Conservation (phyloP, 2,888 invertebrate species). For the Fragum whitleyi region DNA sequence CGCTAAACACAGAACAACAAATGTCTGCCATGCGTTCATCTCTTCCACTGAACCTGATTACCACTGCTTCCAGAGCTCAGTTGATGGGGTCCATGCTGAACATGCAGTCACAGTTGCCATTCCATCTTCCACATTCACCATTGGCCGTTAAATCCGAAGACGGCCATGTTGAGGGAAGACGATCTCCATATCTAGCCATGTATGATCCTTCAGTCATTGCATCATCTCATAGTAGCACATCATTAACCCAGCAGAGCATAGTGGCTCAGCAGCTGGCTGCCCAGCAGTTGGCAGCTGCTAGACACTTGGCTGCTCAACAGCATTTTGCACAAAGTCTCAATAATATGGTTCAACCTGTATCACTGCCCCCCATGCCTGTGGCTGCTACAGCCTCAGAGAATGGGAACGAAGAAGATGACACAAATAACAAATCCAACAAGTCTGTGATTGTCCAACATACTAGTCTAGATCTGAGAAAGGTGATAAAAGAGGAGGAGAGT, state of each 20-base stretch:
- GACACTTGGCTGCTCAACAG: slow-evolving; percentile 72
- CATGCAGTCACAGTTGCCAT: slow-evolving; percentile 66
- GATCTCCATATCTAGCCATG: slow-evolving; percentile 62
- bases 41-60: slow-evolving; percentile 63
- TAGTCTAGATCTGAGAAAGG: slow-evolving; percentile 80
- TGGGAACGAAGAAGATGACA: slow-evolving; percentile 35
- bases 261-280: slow-evolving; percentile 54
- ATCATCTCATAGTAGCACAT: slow-evolving; percentile 46
- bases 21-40: slow-evolving; percentile 45
- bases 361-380: neutral
- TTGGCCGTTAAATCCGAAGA: slow-evolving; percentile 68
- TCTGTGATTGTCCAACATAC: slow-evolving; percentile 80
- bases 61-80: slow-evolving; percentile 59
- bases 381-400: slow-evolving; percentile 2
- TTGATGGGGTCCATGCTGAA: slow-evolving; percentile 60
- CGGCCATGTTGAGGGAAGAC: slow-evolving; percentile 52
- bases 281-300: slow-evolving; percentile 60
- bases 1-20: slow-evolving; percentile 54
- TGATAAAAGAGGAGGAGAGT: slow-evolving; percentile 70
- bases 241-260: slow-evolving; percentile 49
- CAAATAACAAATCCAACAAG: slow-evolving; percentile 53
- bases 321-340: slow-evolving; percentile 37
- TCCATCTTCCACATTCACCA: slow-evolving; percentile 57
- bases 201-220: slow-evolving; percentile 55
- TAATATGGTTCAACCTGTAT: slow-evolving; percentile 13